Conservation (phyloP, 2,113 vertebrate species). For the Emydocephalus ijimae region DNA sequence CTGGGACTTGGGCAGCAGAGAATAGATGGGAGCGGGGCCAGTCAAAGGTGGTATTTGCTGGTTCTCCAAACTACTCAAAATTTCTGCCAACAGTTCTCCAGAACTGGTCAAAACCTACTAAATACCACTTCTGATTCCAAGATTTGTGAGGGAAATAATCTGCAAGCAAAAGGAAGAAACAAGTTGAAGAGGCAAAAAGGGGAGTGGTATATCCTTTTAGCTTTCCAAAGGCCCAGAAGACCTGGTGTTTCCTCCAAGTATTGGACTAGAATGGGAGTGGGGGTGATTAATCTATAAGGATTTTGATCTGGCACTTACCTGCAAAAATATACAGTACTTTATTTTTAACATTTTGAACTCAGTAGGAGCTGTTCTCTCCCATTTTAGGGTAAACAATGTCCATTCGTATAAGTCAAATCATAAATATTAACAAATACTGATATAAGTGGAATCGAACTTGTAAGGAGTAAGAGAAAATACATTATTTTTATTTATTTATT, state of each 20-base stretch:
- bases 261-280: background rate
- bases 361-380: background rate
- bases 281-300: background rate
- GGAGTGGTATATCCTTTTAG: background rate
- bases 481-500: background rate
- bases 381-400: background rate
- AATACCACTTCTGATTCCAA: no score
- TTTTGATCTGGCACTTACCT: background rate
- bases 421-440: background rate
- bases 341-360: background rate
- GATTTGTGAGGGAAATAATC: background rate
- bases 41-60: no score
- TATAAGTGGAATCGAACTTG: background rate
- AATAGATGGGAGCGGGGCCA: no score
- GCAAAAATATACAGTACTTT: background rate
- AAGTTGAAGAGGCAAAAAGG: background rate
- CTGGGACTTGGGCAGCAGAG: no score
- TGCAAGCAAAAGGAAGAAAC: background rate
- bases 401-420: background rate
- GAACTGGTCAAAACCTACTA: no score
- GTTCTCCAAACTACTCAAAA: no score
- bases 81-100: no score
- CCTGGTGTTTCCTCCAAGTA: background rate
- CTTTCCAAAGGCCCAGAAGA: background rate
- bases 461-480: background rate